phyloP scores from a whole-genome alignment of 2,797 vertebrate genomes.

The Perdix hodgsoniae region DNA sequence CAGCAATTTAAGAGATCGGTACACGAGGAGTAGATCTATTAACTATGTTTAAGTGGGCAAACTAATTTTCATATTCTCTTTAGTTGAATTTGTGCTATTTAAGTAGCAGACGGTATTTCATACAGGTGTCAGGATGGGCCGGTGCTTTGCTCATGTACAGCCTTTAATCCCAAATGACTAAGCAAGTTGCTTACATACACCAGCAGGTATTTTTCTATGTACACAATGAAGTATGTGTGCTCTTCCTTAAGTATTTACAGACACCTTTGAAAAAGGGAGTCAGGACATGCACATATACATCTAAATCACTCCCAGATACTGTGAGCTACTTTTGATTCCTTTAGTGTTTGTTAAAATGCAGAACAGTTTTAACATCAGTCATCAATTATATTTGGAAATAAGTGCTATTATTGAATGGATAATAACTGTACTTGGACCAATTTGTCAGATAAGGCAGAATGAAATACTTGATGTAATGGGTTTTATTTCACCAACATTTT shows the following conservation, averaged over 20 bases:
- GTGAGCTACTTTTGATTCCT: neutral
- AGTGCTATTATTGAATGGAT: neutral
- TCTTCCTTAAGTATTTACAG: neutral
- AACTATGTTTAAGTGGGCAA: neutral
- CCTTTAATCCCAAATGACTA: neutral
- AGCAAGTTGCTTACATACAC: neutral
- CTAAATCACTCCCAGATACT: neutral
- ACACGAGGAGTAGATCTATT: neutral
- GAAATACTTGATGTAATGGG: neutral
- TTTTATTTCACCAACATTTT: neutral
- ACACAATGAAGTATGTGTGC: neutral
- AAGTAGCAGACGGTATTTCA: neutral
- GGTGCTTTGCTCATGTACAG: neutral
- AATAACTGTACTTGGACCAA: neutral
- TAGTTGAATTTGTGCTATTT: neutral
- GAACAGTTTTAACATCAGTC: neutral
- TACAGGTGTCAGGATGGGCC: neutral
- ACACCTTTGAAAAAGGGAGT: neutral
- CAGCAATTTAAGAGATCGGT: neutral
- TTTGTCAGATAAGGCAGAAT: neutral
- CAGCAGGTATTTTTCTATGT: rapidly evolving
- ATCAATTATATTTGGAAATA: neutral
- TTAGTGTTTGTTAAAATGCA: neutral
- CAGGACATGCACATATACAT: rapidly evolving
- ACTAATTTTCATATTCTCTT: rapidly evolving